Evolutionary conservation across 1,140 invertebrate species (phyloP).

Genomic region (Drosophila nasuta): DNA sequence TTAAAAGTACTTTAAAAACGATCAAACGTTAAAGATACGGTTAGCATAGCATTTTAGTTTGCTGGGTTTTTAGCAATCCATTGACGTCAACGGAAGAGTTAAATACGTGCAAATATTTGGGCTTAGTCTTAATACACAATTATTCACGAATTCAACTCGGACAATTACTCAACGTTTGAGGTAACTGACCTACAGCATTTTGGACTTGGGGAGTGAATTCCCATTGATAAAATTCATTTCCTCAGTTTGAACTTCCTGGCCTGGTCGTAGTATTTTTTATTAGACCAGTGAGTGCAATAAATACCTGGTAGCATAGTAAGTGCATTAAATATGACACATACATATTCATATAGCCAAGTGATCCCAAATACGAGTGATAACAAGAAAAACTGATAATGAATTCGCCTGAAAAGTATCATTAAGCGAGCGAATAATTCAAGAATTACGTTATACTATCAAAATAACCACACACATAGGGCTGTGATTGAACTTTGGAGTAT

Average conservation of each 20-base stretch:
- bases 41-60: not conserved
- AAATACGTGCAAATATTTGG: slow-evolving; percentile 28
- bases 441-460: slow-evolving; percentile 62
- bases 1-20: slow-evolving; percentile 8
- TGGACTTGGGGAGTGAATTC: slow-evolving; percentile 51
- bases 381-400: slow-evolving; percentile 34
- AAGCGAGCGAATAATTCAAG: slow-evolving; percentile 36
- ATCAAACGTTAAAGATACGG: not conserved
- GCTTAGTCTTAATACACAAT: slow-evolving; percentile 1
- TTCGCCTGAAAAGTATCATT: slow-evolving; percentile 62
- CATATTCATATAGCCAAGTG: slow-evolving; percentile 21
- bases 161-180: slow-evolving; percentile 5
- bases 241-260: slow-evolving; percentile 51
- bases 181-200: slow-evolving; percentile 59
- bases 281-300: slow-evolving; percentile 52
- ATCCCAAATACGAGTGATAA: slow-evolving; percentile 24
- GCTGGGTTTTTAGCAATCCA: not conserved
- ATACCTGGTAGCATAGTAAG: slow-evolving; percentile 39
- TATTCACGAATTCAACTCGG: slow-evolving; percentile 15
- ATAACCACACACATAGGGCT: slow-evolving; percentile 44
- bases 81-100: slow-evolving; percentile 44
- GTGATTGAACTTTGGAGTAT: slow-evolving; percentile 66
- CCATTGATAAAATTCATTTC: slow-evolving; percentile 69
- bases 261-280: slow-evolving; percentile 25
- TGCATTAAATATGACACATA: slow-evolving; percentile 64